Percentiles rank a stretch among this genome's conserved stretches.
These are phyloP conservation scores for Leptocoma aspasia DNA, from an alignment of 2,113 vertebrate species.

Conservation along the genomic window DNA sequence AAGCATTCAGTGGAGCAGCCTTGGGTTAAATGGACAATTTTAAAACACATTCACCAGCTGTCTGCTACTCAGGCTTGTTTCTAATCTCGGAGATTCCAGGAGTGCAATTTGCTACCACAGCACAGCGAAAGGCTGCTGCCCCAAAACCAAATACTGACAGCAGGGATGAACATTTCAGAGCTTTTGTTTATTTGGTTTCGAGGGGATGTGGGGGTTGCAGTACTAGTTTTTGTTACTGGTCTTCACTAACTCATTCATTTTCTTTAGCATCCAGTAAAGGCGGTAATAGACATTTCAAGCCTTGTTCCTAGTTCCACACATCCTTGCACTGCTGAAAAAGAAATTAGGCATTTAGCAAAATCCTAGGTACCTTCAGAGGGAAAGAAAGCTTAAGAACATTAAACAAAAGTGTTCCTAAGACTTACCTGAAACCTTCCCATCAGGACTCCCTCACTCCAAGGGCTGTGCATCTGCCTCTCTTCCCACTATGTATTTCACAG, in stretches of 20 bases:
- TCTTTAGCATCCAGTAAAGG: background rate
- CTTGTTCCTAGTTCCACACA: background rate
- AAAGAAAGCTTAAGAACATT: background rate
- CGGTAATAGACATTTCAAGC: background rate
- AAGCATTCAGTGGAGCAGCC: background rate
- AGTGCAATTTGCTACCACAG: background rate
- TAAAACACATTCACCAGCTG: conserved; percentile 31
- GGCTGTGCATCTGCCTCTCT: background rate
- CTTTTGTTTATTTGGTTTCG: background rate
- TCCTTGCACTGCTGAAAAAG: background rate
- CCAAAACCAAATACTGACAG: background rate
- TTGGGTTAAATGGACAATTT: conserved; percentile 53
- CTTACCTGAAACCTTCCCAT: background rate
- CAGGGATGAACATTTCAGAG: background rate
- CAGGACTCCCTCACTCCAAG: background rate
- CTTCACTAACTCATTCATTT: background rate
- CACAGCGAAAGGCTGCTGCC: background rate
- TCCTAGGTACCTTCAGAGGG: background rate
- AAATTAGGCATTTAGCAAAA: background rate
- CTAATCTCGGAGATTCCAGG: background rate
- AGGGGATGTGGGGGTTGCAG: background rate
- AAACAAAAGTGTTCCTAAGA: background rate
- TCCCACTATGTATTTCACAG: background rate
- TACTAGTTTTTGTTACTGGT: background rate
- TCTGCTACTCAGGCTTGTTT: background rate